Conservation (phyloP, 2,797 vertebrate genomes). For the Pempheris klunzingeri region DNA sequence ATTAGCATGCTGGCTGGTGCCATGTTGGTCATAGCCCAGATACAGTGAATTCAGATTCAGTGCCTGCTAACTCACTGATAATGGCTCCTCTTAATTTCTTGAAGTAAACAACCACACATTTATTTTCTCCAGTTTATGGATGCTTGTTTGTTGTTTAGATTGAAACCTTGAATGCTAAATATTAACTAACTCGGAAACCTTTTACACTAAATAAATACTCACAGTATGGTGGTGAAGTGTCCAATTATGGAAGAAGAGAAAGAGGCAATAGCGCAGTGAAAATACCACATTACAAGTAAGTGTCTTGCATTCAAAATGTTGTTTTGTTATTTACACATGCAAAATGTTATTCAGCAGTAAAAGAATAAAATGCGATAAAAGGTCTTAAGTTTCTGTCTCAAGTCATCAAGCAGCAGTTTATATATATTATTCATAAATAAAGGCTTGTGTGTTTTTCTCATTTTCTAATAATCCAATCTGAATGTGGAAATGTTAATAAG, state of each 20-base stretch:
- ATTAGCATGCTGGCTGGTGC: slow-evolving; percentile 55
- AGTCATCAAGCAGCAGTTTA: not conserved
- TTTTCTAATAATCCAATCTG: not conserved
- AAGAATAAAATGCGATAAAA: not conserved
- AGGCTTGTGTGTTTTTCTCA: not conserved
- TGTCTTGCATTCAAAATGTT: not conserved
- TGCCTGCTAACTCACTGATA: slow-evolving; percentile 65
- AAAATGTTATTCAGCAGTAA: not conserved
- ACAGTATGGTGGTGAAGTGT: not conserved
- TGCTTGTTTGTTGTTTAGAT: slow-evolving; percentile 21
- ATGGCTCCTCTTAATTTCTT: slow-evolving; percentile 34
- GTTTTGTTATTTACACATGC: not conserved
- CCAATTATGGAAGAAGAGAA: not conserved
- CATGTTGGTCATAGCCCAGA: slow-evolving; percentile 60
- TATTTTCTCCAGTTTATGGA: slow-evolving; percentile 14
- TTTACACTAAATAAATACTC: not conserved
- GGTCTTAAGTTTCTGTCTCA: not conserved
- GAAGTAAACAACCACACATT: slow-evolving; percentile 29
- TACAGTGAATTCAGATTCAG: slow-evolving; percentile 49
- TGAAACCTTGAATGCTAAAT: slow-evolving; percentile 12
- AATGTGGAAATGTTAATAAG: not conserved
- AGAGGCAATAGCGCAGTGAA: too few relatives aligned
- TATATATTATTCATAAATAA: not conserved
- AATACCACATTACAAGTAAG: not conserved
- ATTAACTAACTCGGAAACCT: not conserved